Percentiles rank a stretch among this genome's conserved stretches.
phyloP scores from a whole-genome alignment of 2,888 invertebrate species.

The Colletes collaris region DNA sequence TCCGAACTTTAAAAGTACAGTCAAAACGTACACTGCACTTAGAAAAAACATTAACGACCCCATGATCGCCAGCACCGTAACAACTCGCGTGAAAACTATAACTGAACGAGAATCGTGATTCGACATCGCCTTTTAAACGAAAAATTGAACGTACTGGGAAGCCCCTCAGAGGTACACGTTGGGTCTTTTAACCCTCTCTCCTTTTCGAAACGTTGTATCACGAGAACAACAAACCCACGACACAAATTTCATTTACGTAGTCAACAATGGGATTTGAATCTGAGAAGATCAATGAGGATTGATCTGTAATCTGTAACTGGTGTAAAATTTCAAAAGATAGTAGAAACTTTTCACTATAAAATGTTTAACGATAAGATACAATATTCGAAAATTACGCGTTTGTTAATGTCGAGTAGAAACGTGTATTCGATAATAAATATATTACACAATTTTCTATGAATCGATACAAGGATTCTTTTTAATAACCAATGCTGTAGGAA shows the following conservation, averaged over 20 bases:
- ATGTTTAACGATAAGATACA: slow-evolving; percentile 38
- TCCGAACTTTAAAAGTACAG: neutral
- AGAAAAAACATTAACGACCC: neutral
- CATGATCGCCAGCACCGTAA: slow-evolving; percentile 46
- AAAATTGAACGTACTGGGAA: slow-evolving; percentile 71
- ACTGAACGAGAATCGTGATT: slow-evolving; percentile 65
- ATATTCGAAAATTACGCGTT: slow-evolving; percentile 9
- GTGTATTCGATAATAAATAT: neutral
- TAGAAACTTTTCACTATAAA: neutral
- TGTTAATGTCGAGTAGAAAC: neutral
- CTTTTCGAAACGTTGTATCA: slow-evolving; percentile 38
- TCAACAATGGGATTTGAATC: neutral
- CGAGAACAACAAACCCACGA: slow-evolving; percentile 21
- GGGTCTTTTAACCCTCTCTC: slow-evolving; percentile 68
- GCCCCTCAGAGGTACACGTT: slow-evolving; percentile 68
- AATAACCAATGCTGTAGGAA: neutral
- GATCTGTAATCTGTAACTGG: slow-evolving; percentile 7
- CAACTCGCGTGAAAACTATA: slow-evolving; percentile 55
- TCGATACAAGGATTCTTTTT: neutral
- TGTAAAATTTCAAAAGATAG: slow-evolving; percentile 15
- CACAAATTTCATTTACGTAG: neutral
- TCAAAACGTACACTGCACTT: neutral
- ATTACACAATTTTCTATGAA: neutral
- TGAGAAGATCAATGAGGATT: neutral
- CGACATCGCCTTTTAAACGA: slow-evolving; percentile 72